phyloP scores from a whole-genome alignment of 2,797 vertebrate species.

The Xerus rutilus region DNA sequence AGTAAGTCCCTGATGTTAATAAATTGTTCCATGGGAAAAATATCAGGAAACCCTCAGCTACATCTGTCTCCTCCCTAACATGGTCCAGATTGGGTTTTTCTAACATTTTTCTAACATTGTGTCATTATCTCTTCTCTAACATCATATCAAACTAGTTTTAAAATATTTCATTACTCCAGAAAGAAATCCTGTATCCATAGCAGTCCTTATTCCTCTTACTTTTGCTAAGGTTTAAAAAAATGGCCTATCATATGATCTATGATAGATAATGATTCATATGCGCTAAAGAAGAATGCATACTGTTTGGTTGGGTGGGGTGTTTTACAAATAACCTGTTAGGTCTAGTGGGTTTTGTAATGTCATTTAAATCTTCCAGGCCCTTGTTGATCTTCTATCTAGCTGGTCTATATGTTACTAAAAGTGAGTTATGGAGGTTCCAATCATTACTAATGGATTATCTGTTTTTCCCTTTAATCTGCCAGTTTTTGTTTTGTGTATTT shows the following conservation, averaged over 20 bases:
- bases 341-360: neutral
- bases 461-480: neutral
- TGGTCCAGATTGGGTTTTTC: neutral
- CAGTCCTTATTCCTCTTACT: neutral
- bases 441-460: neutral
- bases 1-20: neutral
- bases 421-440: neutral
- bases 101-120: neutral
- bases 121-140: too few relatives aligned
- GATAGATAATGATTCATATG: neutral
- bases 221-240: neutral
- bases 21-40: neutral
- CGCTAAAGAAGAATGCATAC: neutral
- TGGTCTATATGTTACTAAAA: neutral
- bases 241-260: neutral
- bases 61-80: neutral
- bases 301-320: neutral
- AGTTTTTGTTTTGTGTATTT: too few relatives aligned
- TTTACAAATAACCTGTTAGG: neutral
- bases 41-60: neutral
- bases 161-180: neutral
- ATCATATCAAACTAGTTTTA: neutral
- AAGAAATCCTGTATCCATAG: neutral
- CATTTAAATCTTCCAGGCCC: neutral
- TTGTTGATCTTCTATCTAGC: neutral